Percentiles rank a stretch among this genome's conserved stretches.
Evolutionary conservation across 2,888 invertebrate species (phyloP).

Genomic region (Tachina grossa): DNA sequence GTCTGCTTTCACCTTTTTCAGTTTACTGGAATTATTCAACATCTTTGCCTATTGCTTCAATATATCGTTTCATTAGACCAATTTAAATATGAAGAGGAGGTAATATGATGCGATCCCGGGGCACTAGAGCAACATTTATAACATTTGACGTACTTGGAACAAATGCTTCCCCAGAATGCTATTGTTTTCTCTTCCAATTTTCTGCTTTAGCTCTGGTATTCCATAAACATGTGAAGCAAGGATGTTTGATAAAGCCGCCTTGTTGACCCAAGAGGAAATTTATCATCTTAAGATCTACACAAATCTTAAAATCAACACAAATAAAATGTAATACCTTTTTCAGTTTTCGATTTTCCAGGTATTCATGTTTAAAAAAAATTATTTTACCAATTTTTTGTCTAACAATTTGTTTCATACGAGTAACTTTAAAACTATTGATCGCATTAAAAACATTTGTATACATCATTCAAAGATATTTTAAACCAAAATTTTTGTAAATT

Average conservation of each 20-base stretch:
- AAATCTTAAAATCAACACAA: conserved; percentile 10
- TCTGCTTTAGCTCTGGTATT: neutral
- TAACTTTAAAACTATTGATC: no score
- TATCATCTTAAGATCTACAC: neutral
- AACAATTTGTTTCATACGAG: no score
- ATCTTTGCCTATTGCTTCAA: no score
- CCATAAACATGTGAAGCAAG: no score
- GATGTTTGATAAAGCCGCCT: neutral
- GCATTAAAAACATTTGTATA: no score
- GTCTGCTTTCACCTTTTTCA: no score
- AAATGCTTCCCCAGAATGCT: neutral
- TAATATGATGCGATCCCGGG: neutral
- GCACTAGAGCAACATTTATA: neutral
- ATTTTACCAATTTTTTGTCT: no score
- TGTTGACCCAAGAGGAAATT: neutral
- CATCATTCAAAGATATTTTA: no score
- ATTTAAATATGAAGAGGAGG: neutral
- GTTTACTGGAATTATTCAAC: neutral
- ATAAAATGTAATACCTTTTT: conserved; percentile 3
- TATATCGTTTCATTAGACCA: neutral
- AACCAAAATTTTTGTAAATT: no score
- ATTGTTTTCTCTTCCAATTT: neutral
- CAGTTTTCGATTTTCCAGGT: neutral
- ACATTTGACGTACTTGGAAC: neutral
- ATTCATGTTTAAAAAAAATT: no score